A percentile compares a stretch with the other conserved stretches of the same genome.
These are phyloP conservation scores for Tridacna crocea DNA, from an alignment of 2,888 invertebrate species.

Conservation along the genomic window DNA sequence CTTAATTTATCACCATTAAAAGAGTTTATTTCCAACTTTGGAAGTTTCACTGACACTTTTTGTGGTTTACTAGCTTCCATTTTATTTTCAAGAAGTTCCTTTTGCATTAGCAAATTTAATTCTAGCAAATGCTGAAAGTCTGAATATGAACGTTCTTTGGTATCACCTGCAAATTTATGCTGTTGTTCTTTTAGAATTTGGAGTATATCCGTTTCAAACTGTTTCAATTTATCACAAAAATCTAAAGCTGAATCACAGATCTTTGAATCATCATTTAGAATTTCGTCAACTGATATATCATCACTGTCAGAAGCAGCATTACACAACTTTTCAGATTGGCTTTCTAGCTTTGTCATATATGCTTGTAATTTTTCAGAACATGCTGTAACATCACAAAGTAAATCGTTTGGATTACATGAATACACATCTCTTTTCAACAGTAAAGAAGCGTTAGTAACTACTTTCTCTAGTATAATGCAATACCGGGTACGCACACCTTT, in stretches of 20 bases:
- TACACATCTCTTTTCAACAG: neutral
- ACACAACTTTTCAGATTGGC: constrained; percentile 13
- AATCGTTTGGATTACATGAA: neutral
- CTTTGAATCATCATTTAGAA: constrained; percentile 13
- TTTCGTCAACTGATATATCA: constrained; percentile 4
- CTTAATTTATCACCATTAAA: constrained; percentile 26
- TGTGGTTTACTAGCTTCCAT: neutral
- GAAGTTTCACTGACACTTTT: constrained; percentile 12
- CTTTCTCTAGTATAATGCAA: constrained; percentile 2
- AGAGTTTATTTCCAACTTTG: constrained; percentile 13
- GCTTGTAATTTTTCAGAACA: neutral
- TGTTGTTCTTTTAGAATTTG: neutral
- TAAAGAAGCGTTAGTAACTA: neutral
- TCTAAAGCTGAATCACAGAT: neutral
- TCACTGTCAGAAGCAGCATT: neutral
- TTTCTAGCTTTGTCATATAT: neutral
- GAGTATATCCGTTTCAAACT: neutral
- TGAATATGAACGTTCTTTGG: neutral
- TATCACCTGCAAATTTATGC: neutral
- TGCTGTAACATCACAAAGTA: neutral
- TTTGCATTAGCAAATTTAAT: neutral
- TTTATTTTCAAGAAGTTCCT: neutral
- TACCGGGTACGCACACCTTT: constrained; percentile 21
- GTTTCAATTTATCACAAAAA: neutral
- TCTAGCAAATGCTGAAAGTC: neutral